Evolutionary conservation across 2,113 vertebrate species (phyloP).

Genomic region (Tyrannus savana): DNA sequence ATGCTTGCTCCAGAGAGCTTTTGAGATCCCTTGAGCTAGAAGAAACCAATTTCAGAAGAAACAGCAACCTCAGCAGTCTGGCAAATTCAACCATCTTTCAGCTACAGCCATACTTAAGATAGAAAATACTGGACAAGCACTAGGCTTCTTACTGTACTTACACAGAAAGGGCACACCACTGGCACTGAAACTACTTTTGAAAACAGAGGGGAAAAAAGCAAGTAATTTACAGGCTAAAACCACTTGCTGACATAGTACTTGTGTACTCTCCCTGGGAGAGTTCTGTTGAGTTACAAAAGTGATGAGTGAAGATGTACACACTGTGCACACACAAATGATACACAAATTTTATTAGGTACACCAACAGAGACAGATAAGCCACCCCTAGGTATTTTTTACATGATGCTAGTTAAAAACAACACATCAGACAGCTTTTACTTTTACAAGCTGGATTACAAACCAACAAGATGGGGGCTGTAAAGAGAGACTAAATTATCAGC

Average conservation of each 20-base stretch:
- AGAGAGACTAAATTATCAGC: neutral
- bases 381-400: neutral
- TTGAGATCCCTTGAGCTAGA: neutral
- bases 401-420: neutral
- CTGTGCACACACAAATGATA: neutral
- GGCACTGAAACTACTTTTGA: neutral
- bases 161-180: neutral
- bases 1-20: neutral
- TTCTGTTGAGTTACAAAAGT: neutral
- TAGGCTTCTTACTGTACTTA: neutral
- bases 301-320: fast-evolving
- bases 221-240: neutral
- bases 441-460: neutral
- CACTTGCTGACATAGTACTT: neutral
- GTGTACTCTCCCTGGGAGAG: neutral
- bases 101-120: neutral
- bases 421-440: neutral
- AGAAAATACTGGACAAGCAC: neutral
- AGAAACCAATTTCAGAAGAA: neutral
- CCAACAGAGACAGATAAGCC: neutral
- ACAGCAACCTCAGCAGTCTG: neutral
- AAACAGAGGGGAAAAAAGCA: neutral
- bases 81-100: neutral
- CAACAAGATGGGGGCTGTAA: neutral
- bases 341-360: neutral